Base-by-base conservation (phyloP, 2,113 vertebrate genomes). In the Syngnathus typhle region DNA sequence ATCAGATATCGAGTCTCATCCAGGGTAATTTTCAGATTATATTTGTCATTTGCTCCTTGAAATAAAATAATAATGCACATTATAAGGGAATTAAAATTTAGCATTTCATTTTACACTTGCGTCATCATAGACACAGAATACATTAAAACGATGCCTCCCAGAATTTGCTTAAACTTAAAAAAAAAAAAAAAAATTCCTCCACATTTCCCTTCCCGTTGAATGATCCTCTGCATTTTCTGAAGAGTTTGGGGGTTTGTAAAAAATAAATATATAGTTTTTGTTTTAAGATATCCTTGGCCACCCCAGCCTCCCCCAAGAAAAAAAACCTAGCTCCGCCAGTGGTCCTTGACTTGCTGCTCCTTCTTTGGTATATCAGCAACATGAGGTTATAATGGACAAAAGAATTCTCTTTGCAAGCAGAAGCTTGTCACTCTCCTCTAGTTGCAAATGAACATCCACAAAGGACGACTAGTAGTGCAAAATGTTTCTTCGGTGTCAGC, bases 1-100 rank as follows among this genome's bases (percentile, higher is more conserved):
- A 84, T 83, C 74, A 73, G 73, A 82, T 83, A 86, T 82, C 69
- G 54, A 58, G 70, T 61, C 60, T 43, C 5, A 23, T 6, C 39
- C 60, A 44, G 21, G 60, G n/a, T 44, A 23, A 44, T 62, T 23
- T 62, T 43, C 10, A 62, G 60, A 36, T 56, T 69, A 67, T 46
- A 71, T 56, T 27, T 59, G 70, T 39, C 70, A 44, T 80, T 69
- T 76, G 55, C 60, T 60, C 32, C 46, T 56, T 18, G 47, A 19
- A 67, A 49, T 47, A 71, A 56, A 21, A 55, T 27, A 55, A 55
- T 27, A 6, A 27, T 52, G 8, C 49, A 52, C 52, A 27, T 27
- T 55, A 27, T 21, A 11, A 27, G 52, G 12, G 27, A 23, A 55
- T 55, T 13, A 59, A 37, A 32, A 18, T 59, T 37, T 18, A 19